Evolutionary conservation across 2,797 vertebrate species (phyloP).

Genomic region (Acropternis orthonyx): DNA sequence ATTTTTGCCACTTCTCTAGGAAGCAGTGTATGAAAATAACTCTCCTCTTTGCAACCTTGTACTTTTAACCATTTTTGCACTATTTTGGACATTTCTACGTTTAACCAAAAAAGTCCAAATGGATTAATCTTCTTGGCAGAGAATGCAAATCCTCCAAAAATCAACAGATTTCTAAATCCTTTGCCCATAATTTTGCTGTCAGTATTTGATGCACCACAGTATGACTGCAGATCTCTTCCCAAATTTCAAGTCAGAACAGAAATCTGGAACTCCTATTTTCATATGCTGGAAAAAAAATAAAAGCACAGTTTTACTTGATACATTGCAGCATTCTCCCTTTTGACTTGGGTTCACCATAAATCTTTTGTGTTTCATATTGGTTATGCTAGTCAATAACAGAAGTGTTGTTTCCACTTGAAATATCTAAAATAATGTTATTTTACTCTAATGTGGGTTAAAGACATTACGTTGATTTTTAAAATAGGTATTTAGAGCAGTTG

Average conservation of each 20-base stretch:
- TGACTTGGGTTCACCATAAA: background rate
- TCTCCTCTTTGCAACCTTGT: background rate
- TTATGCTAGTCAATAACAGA: background rate
- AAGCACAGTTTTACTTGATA: background rate
- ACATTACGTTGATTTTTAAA: background rate
- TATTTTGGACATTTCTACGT: background rate
- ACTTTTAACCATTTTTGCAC: background rate
- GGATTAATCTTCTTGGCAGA: background rate
- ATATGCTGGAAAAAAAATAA: background rate
- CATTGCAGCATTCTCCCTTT: background rate
- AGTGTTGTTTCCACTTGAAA: background rate
- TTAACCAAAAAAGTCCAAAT: background rate
- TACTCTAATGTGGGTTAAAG: background rate
- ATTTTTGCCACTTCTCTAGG: background rate
- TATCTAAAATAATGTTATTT: background rate
- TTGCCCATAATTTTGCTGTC: background rate
- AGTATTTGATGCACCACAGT: background rate
- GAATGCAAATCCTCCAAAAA: background rate
- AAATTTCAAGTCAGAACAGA: background rate
- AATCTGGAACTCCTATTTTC: background rate
- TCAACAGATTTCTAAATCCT: background rate
- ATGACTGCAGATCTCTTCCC: background rate
- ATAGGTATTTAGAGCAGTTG: slow-evolving; percentile 9
- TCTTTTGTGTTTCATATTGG: background rate
- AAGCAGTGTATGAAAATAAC: background rate